A percentile compares a stretch with the other conserved stretches of the same genome.
phyloP scores from a whole-genome alignment of 2,113 vertebrate genomes.

The Fulica atra region DNA sequence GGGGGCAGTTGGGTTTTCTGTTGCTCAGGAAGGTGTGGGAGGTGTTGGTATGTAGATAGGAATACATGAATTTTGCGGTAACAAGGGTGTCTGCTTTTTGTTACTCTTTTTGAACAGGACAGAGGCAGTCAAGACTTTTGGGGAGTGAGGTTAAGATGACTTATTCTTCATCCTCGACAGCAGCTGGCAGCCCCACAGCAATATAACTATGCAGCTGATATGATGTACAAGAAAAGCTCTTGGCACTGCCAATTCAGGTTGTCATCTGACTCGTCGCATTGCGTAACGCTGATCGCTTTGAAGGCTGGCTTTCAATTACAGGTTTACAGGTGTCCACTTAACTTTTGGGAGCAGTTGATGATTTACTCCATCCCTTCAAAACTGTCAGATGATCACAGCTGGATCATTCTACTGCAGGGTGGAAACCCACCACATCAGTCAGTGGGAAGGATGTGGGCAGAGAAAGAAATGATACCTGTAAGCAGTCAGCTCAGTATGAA shows the following conservation, averaged over 20 bases:
- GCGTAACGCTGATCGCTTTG: not conserved
- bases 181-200: not conserved
- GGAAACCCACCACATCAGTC: not conserved
- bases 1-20: conserved; percentile 63
- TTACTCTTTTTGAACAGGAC: conserved; percentile 27
- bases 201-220: not conserved
- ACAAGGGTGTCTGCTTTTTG: conserved; percentile 37
- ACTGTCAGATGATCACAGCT: not conserved
- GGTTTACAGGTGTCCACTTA: not conserved
- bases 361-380: not conserved
- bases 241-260: not conserved
- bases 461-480: not conserved
- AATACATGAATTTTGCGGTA: conserved; percentile 37
- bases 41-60: conserved; percentile 47
- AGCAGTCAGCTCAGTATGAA: not conserved
- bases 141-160: not conserved
- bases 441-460: not conserved
- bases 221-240: not conserved
- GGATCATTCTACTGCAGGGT: not conserved
- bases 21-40: conserved; percentile 66
- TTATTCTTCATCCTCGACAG: conserved; percentile 2
- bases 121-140: conserved; percentile 15
- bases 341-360: not conserved
- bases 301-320: not conserved
- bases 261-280: not conserved